Evolutionary conservation across 37 sponge, comb jelly and placozoan genomes (phyloP).

Genomic region (Agelas oroides): DNA sequence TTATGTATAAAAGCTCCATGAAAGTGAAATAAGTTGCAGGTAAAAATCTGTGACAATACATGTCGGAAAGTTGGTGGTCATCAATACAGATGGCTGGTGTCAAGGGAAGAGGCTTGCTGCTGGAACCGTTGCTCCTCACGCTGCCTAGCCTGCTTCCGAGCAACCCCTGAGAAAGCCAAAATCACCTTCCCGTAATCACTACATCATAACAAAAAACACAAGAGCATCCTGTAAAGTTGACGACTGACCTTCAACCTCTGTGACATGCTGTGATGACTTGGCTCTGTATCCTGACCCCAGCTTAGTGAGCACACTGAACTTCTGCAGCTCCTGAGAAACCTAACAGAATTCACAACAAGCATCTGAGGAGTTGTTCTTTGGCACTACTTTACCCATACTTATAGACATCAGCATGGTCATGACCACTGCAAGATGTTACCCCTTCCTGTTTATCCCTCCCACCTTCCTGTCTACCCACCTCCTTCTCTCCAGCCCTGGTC

Average conservation of each 20-base stretch:
- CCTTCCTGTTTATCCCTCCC: too few species aligned
- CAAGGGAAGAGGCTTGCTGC: constrained; percentile 28
- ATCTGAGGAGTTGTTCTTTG: too few species aligned
- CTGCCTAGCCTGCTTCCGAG: constrained; percentile 51
- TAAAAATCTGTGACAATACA: too few species aligned
- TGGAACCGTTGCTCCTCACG: constrained; percentile 52
- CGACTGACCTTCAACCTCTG: constrained; percentile 7
- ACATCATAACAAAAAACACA: too few species aligned
- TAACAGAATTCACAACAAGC: not conserved
- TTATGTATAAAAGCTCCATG: too few species aligned
- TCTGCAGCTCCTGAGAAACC: constrained; percentile 55
- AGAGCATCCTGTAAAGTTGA: too few species aligned
- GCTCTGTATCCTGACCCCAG: constrained; percentile 62
- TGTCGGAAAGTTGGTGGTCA: too few species aligned
- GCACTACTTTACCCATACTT: not conserved
- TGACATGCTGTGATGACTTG: not conserved
- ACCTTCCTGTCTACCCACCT: too few species aligned
- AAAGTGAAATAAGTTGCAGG: too few species aligned
- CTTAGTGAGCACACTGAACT: constrained; percentile 61
- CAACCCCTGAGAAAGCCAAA: not conserved
- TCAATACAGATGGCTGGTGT: constrained; percentile 1
- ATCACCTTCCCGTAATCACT: too few species aligned
- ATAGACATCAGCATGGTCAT: too few species aligned
- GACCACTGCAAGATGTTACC: too few species aligned
- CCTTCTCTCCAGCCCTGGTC: constrained; percentile 35